Evolutionary conservation across 2,888 invertebrate species (phyloP), one percentile per base, ranked within the genome.

Genomic region (Spisula subtruncata): DNA sequence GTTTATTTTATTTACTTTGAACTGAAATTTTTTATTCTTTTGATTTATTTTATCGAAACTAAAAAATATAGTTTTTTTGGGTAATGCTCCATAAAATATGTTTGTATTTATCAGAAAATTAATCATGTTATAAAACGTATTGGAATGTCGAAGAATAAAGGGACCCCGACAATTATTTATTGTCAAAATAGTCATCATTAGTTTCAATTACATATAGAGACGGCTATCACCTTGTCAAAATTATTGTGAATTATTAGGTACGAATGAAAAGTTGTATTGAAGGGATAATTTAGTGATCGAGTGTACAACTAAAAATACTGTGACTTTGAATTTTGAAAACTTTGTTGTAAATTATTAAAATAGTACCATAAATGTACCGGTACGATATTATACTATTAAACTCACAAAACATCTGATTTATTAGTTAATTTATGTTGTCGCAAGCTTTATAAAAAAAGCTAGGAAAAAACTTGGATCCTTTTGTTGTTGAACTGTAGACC

Each of bases 1-100:
- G 25, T 25, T 66, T 66, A 66, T 66, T n/a, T 66, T 25, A 66
- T 66, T 66, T 66, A 66, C 60, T 66, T 66, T 66, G 25, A 66
- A 66, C 60, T 41, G 60, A n/a, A 25, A 66, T 0, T n/a, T 66
- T 25, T 66, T 51, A 14, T 51, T 35, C 75, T 75, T n/a, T 75
- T 75, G 32, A 75, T 25, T 32, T 32, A 29, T 75, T 32, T 35
- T 32, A 35, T 75, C 75, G n/a, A 35, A 35, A 32, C 5, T 18
- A 35, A 8, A 35, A 16, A 32, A 18, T 6, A 35, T 75, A 75
- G 16, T 32, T 75, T 25, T n/a, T 35, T 32, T 32, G 18, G 18
- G n/a, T 35, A 75, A 75, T 75, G 32, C 14, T 14, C 18, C 75
- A 32, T 75, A 75, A 75, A 75, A 75, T 75, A 20, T 16, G 0